Evolutionary conservation across 2,797 vertebrate species (phyloP), one percentile per base, ranked within the genome.

Genomic region (Alectoris magna): DNA sequence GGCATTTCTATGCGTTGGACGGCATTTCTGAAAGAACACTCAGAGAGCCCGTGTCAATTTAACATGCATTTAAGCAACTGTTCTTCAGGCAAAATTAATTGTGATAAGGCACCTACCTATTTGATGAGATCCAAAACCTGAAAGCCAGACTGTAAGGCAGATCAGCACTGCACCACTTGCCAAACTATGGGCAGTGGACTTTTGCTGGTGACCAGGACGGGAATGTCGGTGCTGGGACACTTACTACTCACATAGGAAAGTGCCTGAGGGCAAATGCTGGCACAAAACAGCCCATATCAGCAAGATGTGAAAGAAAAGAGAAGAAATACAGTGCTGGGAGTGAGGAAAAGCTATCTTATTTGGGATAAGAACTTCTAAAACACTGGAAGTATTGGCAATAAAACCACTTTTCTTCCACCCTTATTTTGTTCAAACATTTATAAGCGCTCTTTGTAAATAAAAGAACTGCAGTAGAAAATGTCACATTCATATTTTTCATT

Each of bases 181-280:
- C 64, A 56, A 59, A 63, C 38, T 51, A 59, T 24, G 59, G 23
- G 27, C n/a, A 34, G 27, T 19, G 31, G 4, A 66, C 3, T 13
- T 27, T 0, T 49, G 41, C 31, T 68, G 43, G 38, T 48, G 11
- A 67, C 14, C n/a, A 27, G 43, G 11, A 62, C 0, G 8, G 48
- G 55, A 22, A 24, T n/a, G 48, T 7, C 39, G n/a, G 69, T 66
- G 55, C 31, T 43, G 31, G 18, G 74, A 34, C 39, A 31, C 0
- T 31, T 23, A n/a, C 22, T 0, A 6, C 43, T 41, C 18, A 23
- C 21, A n/a, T 0, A 0, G 36, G 22, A 34, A 80, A 46, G 70
- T 62, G 51, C 23, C 19, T 2, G 1, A 24, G 23, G 16, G 24
- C 7, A 51, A 41, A 27, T 43, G 46, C 19, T 18, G 17, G 43